Percentiles rank a stretch among this genome's conserved stretches.
Evolutionary conservation across 1,140 invertebrate genomes (phyloP).

Genomic region (Microplitis demolitor): DNA sequence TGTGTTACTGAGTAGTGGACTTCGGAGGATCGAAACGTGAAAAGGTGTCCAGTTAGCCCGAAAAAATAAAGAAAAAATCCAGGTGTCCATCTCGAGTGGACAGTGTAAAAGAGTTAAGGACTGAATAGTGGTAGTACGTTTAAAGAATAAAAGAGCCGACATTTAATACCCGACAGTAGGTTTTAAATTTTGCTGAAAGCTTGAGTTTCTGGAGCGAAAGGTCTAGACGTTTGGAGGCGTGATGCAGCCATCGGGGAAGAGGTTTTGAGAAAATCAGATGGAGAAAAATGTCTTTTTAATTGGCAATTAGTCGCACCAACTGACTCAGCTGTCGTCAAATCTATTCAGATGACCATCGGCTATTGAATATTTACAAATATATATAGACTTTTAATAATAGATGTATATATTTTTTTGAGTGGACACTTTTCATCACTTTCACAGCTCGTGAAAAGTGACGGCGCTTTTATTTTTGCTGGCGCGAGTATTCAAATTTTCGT

Average conservation of each 20-base stretch:
- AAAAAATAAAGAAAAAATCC: conserved; percentile 19
- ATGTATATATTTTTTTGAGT: neutral
- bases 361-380: no score
- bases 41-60: neutral
- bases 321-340: conserved; percentile 46
- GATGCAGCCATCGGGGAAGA: no score
- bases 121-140: neutral
- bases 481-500: no score
- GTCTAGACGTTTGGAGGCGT: no score
- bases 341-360: conserved; percentile 4
- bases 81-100: conserved; percentile 20
- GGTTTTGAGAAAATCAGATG: conserved; percentile 16
- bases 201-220: neutral
- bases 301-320: conserved; percentile 57
- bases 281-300: conserved; percentile 59
- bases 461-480: no score
- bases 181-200: neutral
- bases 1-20: neutral
- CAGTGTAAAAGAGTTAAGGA: neutral
- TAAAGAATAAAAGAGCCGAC: neutral
- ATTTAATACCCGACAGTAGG: neutral
- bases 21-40: neutral
- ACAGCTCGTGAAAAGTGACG: no score
- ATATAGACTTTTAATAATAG: neutral
- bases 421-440: neutral